Conservation (phyloP, 92 coral and sea anemone genomes). For the Nematostella vectensis region DNA sequence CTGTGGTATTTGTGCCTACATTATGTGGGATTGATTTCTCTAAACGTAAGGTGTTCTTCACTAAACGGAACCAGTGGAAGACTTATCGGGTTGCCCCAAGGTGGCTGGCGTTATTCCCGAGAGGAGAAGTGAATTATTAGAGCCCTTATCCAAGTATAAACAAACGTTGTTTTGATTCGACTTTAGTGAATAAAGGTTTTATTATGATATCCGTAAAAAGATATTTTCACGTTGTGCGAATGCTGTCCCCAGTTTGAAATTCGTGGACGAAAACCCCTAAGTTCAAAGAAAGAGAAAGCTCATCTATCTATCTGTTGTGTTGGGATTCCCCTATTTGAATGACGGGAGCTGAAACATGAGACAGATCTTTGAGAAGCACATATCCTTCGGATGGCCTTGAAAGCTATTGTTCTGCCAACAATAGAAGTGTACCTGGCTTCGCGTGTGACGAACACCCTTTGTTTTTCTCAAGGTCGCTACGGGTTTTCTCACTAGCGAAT, state of each 20-base stretch:
- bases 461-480: constrained; percentile 25
- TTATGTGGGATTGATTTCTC: neutral
- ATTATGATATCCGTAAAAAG: neutral
- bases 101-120: too few relatives aligned
- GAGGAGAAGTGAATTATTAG: too few relatives aligned
- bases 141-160: neutral
- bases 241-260: constrained; percentile 7
- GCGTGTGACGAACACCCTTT: constrained; percentile 19
- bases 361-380: constrained; percentile 18
- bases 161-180: neutral
- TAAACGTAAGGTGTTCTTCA: too few relatives aligned
- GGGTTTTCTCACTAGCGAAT: neutral
- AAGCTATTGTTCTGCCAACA: constrained; percentile 8
- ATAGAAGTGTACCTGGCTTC: constrained; percentile 9
- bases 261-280: neutral
- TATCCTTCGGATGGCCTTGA: constrained; percentile 11
- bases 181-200: neutral
- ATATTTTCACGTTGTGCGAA: constrained; percentile 16
- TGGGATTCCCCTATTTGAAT: constrained; percentile 6
- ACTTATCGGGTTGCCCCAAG: too few relatives aligned
- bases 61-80: too few relatives aligned
- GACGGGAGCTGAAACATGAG: constrained; percentile 9
- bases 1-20: neutral
- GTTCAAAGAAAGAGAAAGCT: constrained; percentile 13
- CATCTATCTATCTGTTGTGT: constrained; percentile 1